Evolutionary conservation across 1,140 invertebrate species (phyloP).

Genomic region (Piezodorus guildinii): DNA sequence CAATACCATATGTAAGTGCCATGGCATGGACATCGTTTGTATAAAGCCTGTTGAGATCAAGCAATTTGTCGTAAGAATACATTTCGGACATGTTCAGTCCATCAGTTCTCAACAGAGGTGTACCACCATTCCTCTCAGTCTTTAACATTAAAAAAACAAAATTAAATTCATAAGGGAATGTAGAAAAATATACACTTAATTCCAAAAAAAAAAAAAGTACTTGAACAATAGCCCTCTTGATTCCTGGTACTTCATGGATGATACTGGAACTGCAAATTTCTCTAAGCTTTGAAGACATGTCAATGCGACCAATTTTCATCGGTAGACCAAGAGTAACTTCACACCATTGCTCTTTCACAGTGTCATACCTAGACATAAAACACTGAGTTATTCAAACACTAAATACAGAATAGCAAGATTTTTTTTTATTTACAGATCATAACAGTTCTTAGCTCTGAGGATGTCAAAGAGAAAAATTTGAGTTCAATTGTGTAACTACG

Average conservation of each 20-base stretch:
- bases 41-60: slow-evolving; percentile 81
- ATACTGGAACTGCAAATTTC: slow-evolving; percentile 60
- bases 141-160: neutral
- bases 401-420: too few relatives aligned
- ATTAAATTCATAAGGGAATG: neutral
- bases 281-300: slow-evolving; percentile 67
- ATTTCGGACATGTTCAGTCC: slow-evolving; percentile 89
- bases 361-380: slow-evolving; percentile 27
- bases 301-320: slow-evolving; percentile 50
- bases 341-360: slow-evolving; percentile 34
- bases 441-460: too few relatives aligned
- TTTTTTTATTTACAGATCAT: too few relatives aligned
- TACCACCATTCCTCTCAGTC: slow-evolving; percentile 36
- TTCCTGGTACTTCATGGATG: slow-evolving; percentile 56
- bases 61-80: slow-evolving; percentile 62
- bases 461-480: too few relatives aligned
- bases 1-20: slow-evolving; percentile 84
- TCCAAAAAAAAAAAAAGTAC: neutral
- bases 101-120: slow-evolving; percentile 72
- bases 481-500: too few relatives aligned
- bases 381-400: too few relatives aligned
- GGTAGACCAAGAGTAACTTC: slow-evolving; percentile 47
- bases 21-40: slow-evolving; percentile 92
- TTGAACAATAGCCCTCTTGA: slow-evolving; percentile 65
- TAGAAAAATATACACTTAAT: neutral